Evolutionary conservation across 2,888 invertebrate species (phyloP).

Genomic region (Sipha maydis): DNA sequence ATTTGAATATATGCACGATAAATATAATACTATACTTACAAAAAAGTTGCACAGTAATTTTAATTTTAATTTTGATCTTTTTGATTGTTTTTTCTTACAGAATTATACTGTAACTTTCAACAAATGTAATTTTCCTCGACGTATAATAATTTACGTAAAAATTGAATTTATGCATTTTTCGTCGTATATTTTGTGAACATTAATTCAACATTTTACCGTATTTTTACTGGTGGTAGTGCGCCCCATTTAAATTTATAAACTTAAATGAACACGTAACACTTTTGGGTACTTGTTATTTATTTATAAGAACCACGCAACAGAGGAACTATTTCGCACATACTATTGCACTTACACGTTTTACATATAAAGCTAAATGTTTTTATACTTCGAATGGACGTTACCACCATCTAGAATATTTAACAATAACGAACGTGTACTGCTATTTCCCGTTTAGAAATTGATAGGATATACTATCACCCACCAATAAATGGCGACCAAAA

Average conservation of each 20-base stretch:
- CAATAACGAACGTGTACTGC: not conserved
- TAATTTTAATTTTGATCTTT: no score
- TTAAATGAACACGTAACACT: constrained; percentile 38
- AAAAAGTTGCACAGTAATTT: no score
- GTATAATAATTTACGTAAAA: constrained; percentile 9
- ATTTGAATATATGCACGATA: no score
- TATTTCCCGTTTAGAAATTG: no score
- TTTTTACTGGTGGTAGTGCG: not conserved
- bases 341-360: not conserved
- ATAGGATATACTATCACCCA: not conserved
- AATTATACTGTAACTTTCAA: no score
- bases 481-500: no score
- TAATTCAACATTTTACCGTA: constrained; percentile 18
- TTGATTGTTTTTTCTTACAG: no score
- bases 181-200: constrained; percentile 25
- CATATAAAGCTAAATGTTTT: constrained; percentile 28
- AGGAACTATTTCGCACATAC: not conserved
- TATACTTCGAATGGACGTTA: constrained; percentile 1
- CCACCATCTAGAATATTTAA: not conserved
- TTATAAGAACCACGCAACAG: not conserved
- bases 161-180: constrained; percentile 14
- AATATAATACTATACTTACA: no score
- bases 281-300: constrained; percentile 30
- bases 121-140: not conserved
- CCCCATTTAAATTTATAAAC: constrained; percentile 35